phyloP scores from a whole-genome alignment of 2,113 vertebrate species.

The Lophius piscatorius region DNA sequence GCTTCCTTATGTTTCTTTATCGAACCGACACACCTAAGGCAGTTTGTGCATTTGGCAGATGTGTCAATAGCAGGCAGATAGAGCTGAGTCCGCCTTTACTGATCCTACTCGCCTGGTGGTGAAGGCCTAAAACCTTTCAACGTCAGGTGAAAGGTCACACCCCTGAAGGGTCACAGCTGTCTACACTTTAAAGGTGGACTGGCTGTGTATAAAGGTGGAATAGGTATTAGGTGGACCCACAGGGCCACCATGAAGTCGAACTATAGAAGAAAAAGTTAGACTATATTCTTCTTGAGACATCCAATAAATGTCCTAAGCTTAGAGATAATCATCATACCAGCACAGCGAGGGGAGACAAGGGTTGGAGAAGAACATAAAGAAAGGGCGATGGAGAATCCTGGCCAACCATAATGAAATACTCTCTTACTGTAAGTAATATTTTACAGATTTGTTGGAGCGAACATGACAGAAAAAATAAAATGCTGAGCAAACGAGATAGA shows the following conservation, averaged over 20 bases:
- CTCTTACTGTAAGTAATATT: no score
- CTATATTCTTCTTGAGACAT: slow-evolving; percentile 41
- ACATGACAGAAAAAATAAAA: not conserved
- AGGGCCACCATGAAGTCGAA: slow-evolving; percentile 10
- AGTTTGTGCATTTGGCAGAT: slow-evolving; percentile 32
- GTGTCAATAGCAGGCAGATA: slow-evolving; percentile 56
- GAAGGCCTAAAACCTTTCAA: slow-evolving; percentile 57
- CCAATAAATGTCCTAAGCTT: slow-evolving; percentile 45
- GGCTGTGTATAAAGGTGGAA: not conserved
- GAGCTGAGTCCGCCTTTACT: slow-evolving; percentile 56
- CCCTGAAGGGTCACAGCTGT: slow-evolving; percentile 68
- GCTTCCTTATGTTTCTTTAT: slow-evolving; percentile 42
- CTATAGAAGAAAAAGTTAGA: not conserved
- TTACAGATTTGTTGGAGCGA: not conserved
- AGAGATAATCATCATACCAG: slow-evolving; percentile 50
- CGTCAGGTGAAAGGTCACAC: slow-evolving; percentile 54
- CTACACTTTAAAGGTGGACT: slow-evolving; percentile 42
- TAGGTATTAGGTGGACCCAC: not conserved
- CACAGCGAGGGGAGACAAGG: not conserved
- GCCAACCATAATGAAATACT: no score
- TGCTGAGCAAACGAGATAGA: slow-evolving; percentile 5
- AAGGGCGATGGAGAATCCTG: no score
- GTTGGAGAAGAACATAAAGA: not conserved
- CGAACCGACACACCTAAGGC: slow-evolving; percentile 12
- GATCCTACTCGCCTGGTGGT: slow-evolving; percentile 52